A percentile compares a stretch with the other conserved stretches of the same genome.
phyloP scores from a whole-genome alignment of 2,888 invertebrate genomes.

The Acronicta aceris region DNA sequence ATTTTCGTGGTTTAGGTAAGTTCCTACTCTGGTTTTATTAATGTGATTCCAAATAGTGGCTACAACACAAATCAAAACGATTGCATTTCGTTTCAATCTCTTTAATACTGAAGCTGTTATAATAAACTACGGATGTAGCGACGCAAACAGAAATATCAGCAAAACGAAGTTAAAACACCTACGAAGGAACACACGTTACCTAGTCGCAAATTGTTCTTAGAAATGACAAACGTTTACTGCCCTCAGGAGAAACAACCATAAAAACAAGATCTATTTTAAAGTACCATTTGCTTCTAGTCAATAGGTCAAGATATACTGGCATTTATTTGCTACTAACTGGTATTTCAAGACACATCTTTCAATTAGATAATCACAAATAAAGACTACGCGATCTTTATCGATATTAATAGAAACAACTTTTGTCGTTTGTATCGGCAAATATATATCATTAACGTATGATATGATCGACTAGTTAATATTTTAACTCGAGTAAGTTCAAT shows the following conservation, averaged over 20 bases:
- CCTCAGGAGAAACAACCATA: conserved; percentile 57
- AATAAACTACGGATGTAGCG: not conserved
- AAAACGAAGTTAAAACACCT: conserved; percentile 48
- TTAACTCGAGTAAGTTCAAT: conserved; percentile 14
- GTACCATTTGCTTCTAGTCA: conserved; percentile 9
- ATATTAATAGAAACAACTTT: conserved; percentile 37
- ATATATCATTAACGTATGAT: not conserved
- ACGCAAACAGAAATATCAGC: conserved; percentile 18
- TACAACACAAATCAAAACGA: not conserved
- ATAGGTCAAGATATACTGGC: conserved; percentile 52
- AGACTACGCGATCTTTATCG: conserved; percentile 32
- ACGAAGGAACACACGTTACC: conserved; percentile 46
- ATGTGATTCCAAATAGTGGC: not conserved
- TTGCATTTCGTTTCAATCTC: not conserved
- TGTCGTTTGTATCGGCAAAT: conserved; percentile 5
- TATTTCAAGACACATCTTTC: conserved; percentile 53
- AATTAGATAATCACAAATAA: conserved; percentile 62
- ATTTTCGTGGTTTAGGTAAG: conserved; percentile 19
- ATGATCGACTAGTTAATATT: not conserved
- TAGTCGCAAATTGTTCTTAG: conserved; percentile 64
- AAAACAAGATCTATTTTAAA: conserved; percentile 43
- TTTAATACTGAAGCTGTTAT: not conserved
- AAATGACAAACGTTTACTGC: conserved; percentile 62
- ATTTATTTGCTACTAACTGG: conserved; percentile 40
- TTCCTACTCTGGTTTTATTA: not conserved